Base-by-base conservation (phyloP, 2,888 invertebrate genomes). In the Campopleginae sp. region DNA sequence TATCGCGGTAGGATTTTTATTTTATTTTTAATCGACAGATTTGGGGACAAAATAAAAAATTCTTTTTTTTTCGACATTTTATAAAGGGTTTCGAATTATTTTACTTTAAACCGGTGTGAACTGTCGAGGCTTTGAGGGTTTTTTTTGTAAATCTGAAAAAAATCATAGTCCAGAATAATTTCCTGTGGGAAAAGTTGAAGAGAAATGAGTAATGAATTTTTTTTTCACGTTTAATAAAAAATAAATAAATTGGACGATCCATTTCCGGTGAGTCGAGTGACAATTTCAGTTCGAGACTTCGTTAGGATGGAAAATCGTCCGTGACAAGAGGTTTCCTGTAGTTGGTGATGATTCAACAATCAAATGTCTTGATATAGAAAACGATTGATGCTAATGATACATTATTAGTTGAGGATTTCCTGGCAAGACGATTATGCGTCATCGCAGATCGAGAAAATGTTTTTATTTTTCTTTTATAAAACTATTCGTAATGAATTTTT, bases 401-500 rank as follows among this genome's bases (percentile, higher is more conserved):
- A 23, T 42, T 44, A 12, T 19, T 27, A 10, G 31, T 42, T 85
- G 46, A n/a, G 14, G 51, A 61, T 82, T 76, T 80, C 17, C 66
- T 44, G 46, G 46, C 61, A 42, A 75, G 23, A 48, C 54, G 38
- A 46, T 19, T 10, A 48, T 80, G 82, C 68, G n/a, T 80, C 61
- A 72, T 79, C 61, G 71, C 42, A 51, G 51, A 46, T 61, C 23
- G 42, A 83, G 63, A 51, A 6, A 33, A 31, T 48, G 74, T 76
- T 82, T 58, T 65, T 75, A 8, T 54, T 42, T 6, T 63, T 79
- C 42, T 70, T 46, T 10, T 31, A 17, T 70, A 23, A 79, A 77
- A 54, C 17, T 54, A 38, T 80, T 14, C 58, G 58, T 42, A 23
- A 8, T 79, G 44, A 86, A 80, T 85, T 86, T 93, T 93, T 31